Conservation (phyloP, 2,113 vertebrate species). For the Ailuropoda melanoleuca region DNA sequence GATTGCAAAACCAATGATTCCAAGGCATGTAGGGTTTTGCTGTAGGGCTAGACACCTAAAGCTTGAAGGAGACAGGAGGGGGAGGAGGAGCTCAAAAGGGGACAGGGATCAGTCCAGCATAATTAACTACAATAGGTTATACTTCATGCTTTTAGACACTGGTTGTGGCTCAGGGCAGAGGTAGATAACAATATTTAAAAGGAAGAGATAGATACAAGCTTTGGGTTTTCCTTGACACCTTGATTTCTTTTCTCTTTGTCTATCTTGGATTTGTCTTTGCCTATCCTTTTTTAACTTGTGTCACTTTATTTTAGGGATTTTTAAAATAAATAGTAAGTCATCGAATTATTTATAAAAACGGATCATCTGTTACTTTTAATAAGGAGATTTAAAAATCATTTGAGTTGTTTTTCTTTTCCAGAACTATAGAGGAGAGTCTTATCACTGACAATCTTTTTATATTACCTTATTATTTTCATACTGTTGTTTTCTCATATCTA, state of each 20-base stretch:
- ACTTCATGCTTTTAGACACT: not conserved
- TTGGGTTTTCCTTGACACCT: not conserved
- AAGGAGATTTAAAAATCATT: not conserved
- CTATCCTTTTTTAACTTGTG: not conserved
- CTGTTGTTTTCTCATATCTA: not conserved
- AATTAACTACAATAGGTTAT: not conserved
- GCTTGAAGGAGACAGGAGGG: not conserved
- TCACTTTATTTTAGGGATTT: conserved; percentile 17
- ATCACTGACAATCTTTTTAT: not conserved
- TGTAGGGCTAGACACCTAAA: not conserved
- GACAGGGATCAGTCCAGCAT: not conserved
- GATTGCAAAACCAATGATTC: not conserved
- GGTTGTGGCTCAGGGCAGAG: not conserved
- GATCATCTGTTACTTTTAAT: not conserved
- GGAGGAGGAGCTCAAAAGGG: not conserved
- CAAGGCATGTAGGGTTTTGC: not conserved
- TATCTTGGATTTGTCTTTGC: not conserved
- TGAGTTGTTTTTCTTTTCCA: not conserved
- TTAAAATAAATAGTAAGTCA: not conserved
- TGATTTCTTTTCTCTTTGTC: not conserved
- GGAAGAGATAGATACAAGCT: not conserved
- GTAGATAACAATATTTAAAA: not conserved
- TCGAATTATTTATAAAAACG: conserved; percentile 4
- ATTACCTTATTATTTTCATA: conserved; percentile 2
- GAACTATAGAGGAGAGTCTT: not conserved